Percentiles rank a stretch among this genome's conserved stretches.
These are phyloP conservation scores for Channallabes apus DNA, from an alignment of 2,797 vertebrate genomes.

Conservation along the genomic window DNA sequence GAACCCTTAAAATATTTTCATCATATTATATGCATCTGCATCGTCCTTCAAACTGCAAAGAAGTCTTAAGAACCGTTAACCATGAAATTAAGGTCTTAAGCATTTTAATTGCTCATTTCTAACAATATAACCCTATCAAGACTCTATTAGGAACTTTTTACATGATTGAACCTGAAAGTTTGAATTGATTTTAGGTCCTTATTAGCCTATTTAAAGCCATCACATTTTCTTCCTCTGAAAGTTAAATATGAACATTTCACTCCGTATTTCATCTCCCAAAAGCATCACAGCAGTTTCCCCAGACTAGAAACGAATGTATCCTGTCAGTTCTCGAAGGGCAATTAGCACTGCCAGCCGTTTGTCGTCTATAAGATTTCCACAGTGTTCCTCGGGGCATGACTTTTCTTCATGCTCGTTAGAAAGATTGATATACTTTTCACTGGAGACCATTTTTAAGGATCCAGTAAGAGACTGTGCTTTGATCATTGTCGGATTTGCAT, in stretches of 20 bases:
- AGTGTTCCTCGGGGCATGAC: slow-evolving; percentile 61
- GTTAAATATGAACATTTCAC: slow-evolving; percentile 19
- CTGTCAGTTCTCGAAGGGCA: slow-evolving; percentile 68
- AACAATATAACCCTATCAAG: not conserved
- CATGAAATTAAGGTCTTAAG: slow-evolving; percentile 18
- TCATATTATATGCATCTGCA: not conserved
- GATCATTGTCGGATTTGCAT: slow-evolving; percentile 28
- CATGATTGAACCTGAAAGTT: slow-evolving; percentile 1
- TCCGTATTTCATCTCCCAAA: slow-evolving; percentile 42
- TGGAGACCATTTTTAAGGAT: slow-evolving; percentile 10
- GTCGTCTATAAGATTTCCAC: slow-evolving; percentile 67
- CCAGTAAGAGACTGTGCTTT: slow-evolving; percentile 12
- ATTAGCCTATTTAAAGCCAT: slow-evolving; percentile 27
- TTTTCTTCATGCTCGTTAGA: slow-evolving; percentile 67
- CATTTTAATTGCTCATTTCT: slow-evolving; percentile 15
- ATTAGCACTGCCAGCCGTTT: slow-evolving; percentile 70
- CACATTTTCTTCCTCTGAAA: not conserved
- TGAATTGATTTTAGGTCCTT: slow-evolving; percentile 14
- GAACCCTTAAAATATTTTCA: not conserved
- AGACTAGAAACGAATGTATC: slow-evolving; percentile 64
- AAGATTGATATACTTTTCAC: slow-evolving; percentile 68
- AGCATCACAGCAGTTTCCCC: slow-evolving; percentile 58
- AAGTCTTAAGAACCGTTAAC: not conserved
- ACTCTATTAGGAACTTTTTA: slow-evolving; percentile 13
- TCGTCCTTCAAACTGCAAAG: not conserved